phyloP scores from a whole-genome alignment of 2,797 vertebrate genomes.

The Manis javanica region DNA sequence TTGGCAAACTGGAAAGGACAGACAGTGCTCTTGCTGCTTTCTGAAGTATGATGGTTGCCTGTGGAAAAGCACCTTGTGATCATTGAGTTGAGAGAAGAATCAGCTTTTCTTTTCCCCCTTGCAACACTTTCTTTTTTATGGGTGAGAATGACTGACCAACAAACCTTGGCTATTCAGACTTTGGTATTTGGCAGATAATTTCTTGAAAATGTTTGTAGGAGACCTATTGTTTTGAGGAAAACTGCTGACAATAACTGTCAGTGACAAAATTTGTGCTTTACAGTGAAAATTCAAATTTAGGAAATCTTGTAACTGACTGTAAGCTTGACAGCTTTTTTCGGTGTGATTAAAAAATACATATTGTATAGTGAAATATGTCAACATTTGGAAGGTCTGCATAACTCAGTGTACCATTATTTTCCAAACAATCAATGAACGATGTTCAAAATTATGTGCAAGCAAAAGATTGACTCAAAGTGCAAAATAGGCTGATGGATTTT shows the following conservation, averaged over 20 bases:
- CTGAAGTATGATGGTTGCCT: not conserved
- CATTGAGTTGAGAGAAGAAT: not conserved
- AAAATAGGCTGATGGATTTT: not conserved
- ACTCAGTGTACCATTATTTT: not conserved
- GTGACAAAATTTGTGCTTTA: not conserved
- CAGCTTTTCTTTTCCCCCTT: not conserved
- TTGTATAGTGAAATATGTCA: not conserved
- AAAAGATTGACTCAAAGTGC: not conserved
- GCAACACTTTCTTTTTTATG: not conserved
- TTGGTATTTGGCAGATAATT: not conserved
- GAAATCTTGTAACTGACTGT: not conserved
- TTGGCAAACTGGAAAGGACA: not conserved
- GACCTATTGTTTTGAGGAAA: not conserved
- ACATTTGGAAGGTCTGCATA: not conserved
- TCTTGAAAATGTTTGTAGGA: not conserved
- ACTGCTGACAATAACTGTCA: not conserved
- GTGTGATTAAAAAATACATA: not conserved
- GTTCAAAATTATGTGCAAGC: not conserved
- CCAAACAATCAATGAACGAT: not conserved
- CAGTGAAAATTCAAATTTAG: not conserved
- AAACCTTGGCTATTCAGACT: not conserved
- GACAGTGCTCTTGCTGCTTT: not conserved
- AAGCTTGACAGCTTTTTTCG: not conserved
- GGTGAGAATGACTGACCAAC: not conserved
- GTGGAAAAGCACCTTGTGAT: too few relatives aligned